A percentile compares a stretch with the other conserved stretches of the same genome.
Conservation (phyloP, 2,888 invertebrate species). For the Diplolepis rosae region DNA sequence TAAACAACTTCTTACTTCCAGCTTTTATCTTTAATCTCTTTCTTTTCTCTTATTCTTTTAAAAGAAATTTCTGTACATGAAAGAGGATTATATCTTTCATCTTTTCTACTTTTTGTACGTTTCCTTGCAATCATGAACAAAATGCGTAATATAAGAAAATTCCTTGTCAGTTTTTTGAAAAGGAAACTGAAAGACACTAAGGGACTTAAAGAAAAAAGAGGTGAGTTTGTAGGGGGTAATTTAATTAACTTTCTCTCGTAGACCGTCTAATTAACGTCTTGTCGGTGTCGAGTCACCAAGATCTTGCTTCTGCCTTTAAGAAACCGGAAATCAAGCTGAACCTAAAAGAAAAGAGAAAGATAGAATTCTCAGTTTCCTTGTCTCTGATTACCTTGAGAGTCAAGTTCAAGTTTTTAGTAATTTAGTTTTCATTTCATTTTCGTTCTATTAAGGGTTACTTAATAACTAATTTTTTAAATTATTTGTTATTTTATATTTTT, state of each 20-base stretch:
- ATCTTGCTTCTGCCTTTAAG: slow-evolving; percentile 11
- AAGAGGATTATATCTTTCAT: slow-evolving; percentile 8
- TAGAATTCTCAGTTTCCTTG: slow-evolving; percentile 11
- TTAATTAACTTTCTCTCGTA: slow-evolving; percentile 30
- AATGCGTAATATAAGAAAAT: slow-evolving; percentile 26
- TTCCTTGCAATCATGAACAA: slow-evolving; percentile 1
- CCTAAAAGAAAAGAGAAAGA: background rate
- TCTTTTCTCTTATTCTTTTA: background rate
- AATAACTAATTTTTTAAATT: background rate
- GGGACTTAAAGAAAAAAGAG: slow-evolving; percentile 13
- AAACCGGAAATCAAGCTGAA: slow-evolving; percentile 13
- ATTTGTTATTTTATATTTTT: background rate
- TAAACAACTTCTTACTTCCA: background rate
- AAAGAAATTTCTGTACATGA: background rate
- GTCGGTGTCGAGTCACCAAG: slow-evolving; percentile 14
- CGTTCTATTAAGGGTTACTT: background rate
- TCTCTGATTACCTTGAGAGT: background rate
- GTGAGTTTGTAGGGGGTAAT: slow-evolving; percentile 11
- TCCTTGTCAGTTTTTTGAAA: slow-evolving; percentile 9
- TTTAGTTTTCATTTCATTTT: background rate
- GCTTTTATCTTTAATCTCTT: background rate
- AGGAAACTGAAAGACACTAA: slow-evolving; percentile 1
- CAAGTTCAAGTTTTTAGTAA: background rate
- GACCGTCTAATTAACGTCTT: slow-evolving; percentile 33
- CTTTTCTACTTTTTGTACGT: slow-evolving; percentile 14